Conservation (phyloP, 2,888 invertebrate genomes). For the Cataglyphis rosenhaueri region DNA sequence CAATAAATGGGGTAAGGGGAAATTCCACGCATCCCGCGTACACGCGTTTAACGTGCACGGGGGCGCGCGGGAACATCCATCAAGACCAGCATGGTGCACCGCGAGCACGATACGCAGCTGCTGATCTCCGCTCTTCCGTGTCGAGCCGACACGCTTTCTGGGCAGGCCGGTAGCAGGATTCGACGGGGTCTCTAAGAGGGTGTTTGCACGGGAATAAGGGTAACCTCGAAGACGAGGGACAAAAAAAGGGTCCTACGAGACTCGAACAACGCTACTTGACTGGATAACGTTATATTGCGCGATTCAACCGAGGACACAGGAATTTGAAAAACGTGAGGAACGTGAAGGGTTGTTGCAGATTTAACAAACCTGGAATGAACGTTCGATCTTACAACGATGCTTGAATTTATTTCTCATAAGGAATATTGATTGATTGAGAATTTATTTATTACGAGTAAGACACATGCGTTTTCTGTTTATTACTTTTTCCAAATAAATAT, state of each 20-base stretch:
- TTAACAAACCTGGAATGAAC: not conserved
- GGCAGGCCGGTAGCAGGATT: constrained; percentile 62
- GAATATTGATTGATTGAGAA: not conserved
- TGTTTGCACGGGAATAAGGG: constrained; percentile 53
- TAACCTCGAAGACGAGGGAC: constrained; percentile 61
- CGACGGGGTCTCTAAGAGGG: constrained; percentile 58
- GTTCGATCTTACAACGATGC: not conserved
- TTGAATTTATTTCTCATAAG: not conserved
- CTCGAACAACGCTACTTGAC: constrained; percentile 53
- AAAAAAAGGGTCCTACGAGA: constrained; percentile 47
- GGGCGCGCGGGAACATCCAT: constrained; percentile 77
- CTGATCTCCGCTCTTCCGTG: constrained; percentile 72
- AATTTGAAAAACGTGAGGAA: not conserved
- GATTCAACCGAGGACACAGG: not conserved
- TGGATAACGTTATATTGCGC: constrained; percentile 62
- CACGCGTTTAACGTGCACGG: constrained; percentile 60
- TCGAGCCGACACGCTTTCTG: constrained; percentile 66
- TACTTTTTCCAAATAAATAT: not conserved
- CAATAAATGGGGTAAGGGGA: constrained; percentile 1
- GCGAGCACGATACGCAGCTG: constrained; percentile 74
- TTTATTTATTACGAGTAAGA: not conserved
- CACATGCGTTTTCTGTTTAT: not conserved
- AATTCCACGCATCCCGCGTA: constrained; percentile 40
- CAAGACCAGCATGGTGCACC: constrained; percentile 74
- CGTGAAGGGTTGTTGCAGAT: not conserved